phyloP scores from a whole-genome alignment of 2,888 invertebrate genomes.

The Bhutanitis thaidina region DNA sequence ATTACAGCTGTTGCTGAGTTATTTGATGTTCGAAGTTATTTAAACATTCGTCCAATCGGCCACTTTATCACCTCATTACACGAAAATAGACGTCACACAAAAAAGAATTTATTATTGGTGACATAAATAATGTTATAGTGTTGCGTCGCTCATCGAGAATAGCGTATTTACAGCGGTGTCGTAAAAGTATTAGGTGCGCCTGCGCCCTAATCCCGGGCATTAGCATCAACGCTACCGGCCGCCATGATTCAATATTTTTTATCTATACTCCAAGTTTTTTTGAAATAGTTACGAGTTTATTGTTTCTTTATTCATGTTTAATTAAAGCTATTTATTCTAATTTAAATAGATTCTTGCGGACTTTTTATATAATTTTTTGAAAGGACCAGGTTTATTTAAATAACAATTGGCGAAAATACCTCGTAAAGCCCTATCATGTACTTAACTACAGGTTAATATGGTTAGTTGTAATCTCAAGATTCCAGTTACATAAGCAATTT shows the following conservation, averaged over 20 bases:
- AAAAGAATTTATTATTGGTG: constrained; percentile 49
- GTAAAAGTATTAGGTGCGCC: constrained; percentile 68
- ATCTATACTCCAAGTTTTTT: constrained; percentile 28
- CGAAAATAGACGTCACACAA: constrained; percentile 25
- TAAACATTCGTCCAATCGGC: constrained; percentile 12
- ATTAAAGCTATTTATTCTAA: constrained; percentile 3
- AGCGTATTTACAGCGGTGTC: constrained; percentile 62
- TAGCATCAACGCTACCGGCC: constrained; percentile 47
- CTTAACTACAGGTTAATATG: too few relatives aligned
- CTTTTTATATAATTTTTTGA: too few relatives aligned
- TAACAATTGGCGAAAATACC: too few relatives aligned
- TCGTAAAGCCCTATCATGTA: too few relatives aligned
- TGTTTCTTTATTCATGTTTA: constrained; percentile 18
- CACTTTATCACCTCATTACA: constrained; percentile 21
- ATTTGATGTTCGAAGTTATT: not conserved
- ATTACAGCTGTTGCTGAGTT: too few relatives aligned
- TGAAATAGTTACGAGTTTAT: constrained; percentile 3
- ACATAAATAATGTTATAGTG: constrained; percentile 52
- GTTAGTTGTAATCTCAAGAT: too few relatives aligned
- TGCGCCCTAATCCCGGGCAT: constrained; percentile 57
- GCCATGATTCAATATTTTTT: constrained; percentile 55
- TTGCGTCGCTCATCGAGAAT: constrained; percentile 53
- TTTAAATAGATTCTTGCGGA: not conserved
- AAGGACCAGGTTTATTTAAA: too few relatives aligned
- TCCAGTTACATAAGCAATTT: too few relatives aligned